phyloP scores from a whole-genome alignment of 2,797 vertebrate species.

The Alauda arvensis region DNA sequence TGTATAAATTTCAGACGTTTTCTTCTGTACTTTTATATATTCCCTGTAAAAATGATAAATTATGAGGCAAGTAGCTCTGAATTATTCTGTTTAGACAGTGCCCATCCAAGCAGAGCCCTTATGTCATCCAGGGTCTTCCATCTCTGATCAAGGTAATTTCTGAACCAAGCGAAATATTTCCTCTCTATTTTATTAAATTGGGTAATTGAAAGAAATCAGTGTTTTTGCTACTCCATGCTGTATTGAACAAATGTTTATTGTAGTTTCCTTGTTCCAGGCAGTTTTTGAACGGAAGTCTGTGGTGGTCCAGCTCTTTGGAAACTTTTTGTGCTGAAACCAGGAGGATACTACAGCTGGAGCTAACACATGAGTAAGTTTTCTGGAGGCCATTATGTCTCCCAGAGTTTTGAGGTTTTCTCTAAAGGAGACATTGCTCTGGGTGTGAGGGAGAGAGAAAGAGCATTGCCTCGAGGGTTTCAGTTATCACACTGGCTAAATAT shows the following conservation, averaged over 20 bases:
- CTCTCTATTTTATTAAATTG: background rate
- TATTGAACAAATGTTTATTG: background rate
- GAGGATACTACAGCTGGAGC: background rate
- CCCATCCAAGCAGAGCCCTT: background rate
- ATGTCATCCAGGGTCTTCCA: background rate
- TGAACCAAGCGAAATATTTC: background rate
- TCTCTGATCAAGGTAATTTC: background rate
- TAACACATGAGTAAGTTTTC: background rate
- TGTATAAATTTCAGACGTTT: background rate
- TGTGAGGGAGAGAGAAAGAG: slow-evolving; percentile 13
- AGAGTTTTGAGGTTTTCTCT: background rate
- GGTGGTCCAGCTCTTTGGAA: background rate
- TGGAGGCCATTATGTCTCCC: slow-evolving; percentile 4
- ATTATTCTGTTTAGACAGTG: background rate
- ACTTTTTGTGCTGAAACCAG: background rate
- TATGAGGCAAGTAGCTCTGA: background rate
- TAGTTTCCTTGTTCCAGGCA: background rate
- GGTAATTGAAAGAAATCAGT: background rate
- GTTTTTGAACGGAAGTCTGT: background rate
- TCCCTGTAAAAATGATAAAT: background rate
- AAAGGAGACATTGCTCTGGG: background rate
- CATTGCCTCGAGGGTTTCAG: slow-evolving; percentile 24
- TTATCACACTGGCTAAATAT: slow-evolving; percentile 12
- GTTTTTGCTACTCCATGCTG: background rate
- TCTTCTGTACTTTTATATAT: accelerated